Base-by-base conservation (phyloP, 2,797 vertebrate species). In the Neosilurus hyrtlii region DNA sequence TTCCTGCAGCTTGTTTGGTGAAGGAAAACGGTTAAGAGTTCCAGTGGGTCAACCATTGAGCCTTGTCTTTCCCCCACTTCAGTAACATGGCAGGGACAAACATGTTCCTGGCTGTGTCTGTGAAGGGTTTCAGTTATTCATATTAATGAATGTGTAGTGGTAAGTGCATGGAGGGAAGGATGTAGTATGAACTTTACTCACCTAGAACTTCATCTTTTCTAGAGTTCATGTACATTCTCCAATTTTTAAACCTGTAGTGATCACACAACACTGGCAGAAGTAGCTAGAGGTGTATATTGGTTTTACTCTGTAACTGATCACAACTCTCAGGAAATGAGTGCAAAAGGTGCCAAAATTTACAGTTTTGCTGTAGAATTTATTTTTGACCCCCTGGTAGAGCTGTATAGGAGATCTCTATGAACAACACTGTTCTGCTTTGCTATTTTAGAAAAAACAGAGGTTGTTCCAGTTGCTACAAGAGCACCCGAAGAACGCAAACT, bases 1-100 rank as follows among this genome's bases (percentile, higher is more conserved):
- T 86, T 89, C 87, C 88, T 91, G 90, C 91, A 91, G 90, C 90
- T 83, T 82, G 88, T 62, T 12, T 83, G 77, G 80, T 87, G 86
- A 22, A 87, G 86, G 88, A 85, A 80, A 84, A 85, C 74, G 87
- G 84, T 77, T 86, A 86, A 74, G 88, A 88, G 86, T 89, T 85
- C 61, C 86, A 84, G 84, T 85, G 83, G 49, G 63, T 70, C 4
- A 57, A 62, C 79, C 12, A 6, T 52, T 67, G 51, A 80, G 79
- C 74, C 65, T 81, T 22, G 75, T 86, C 15, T 80, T 65, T 37
- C 16, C 15, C 61, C 68, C 30, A 51, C 59, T 54, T 79, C 62
- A 51, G 37, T 9, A 16, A 65, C 43, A n/a, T 70, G 59, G 18
- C 56, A 79, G 59, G 80, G 51, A 51, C 83, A 66, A n/a, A n/a